Percentiles rank a stretch among this genome's conserved stretches.
These are phyloP conservation scores for Colostygia pectinataria DNA, from an alignment of 2,888 invertebrate species.

Conservation along the genomic window DNA sequence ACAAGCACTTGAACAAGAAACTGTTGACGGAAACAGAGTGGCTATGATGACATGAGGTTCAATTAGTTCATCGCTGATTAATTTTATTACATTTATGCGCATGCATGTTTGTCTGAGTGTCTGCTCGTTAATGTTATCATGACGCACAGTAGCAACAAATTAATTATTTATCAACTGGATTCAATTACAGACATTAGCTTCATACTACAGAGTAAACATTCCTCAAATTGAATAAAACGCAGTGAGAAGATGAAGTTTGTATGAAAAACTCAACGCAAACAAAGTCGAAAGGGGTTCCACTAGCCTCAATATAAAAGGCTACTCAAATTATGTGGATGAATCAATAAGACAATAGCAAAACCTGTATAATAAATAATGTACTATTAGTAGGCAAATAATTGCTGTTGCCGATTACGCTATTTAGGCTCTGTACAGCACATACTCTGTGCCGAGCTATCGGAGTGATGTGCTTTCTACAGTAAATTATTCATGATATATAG, in stretches of 20 bases:
- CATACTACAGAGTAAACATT: conserved; percentile 2
- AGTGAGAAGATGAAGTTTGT: too few relatives aligned
- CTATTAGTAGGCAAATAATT: too few relatives aligned
- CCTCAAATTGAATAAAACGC: too few relatives aligned
- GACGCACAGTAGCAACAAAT: conserved; percentile 20
- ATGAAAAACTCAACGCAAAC: too few relatives aligned
- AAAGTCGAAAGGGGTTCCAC: too few relatives aligned
- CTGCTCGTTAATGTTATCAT: conserved; percentile 18
- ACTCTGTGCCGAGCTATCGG: not conserved
- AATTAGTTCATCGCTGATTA: conserved; percentile 19
- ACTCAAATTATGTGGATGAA: too few relatives aligned
- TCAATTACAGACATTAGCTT: conserved; percentile 18
- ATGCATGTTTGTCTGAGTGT: conserved; percentile 18
- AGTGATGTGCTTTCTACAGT: conserved; percentile 16
- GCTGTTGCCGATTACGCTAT: not conserved
- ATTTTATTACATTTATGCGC: conserved; percentile 19
- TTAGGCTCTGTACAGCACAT: not conserved
- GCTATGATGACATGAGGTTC: conserved; percentile 9
- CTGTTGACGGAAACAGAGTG: conserved; percentile 21
- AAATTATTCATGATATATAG: conserved; percentile 27
- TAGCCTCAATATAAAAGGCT: too few relatives aligned
- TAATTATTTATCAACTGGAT: conserved; percentile 24
- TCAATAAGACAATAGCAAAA: too few relatives aligned
- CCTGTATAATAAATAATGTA: too few relatives aligned
- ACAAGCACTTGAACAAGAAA: conserved; percentile 19